A percentile compares a stretch with the other conserved stretches of the same genome.
Evolutionary conservation across 2,888 invertebrate species (phyloP).

Genomic region (Pandemis heparana): DNA sequence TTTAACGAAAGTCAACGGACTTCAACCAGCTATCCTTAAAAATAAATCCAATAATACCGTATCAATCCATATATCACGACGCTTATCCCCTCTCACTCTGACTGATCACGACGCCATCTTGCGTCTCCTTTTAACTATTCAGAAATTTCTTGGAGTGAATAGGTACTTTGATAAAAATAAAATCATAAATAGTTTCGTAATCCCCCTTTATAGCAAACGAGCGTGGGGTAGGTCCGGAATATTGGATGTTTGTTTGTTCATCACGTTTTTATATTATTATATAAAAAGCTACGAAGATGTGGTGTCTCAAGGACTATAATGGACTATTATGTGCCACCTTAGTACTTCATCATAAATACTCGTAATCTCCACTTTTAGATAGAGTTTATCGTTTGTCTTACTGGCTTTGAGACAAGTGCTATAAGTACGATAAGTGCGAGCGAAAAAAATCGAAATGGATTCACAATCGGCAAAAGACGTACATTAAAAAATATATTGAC

Average conservation of each 20-base stretch:
- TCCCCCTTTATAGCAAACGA: slow-evolving; percentile 35
- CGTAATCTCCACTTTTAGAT: not conserved
- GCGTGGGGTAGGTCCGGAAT: slow-evolving; percentile 38
- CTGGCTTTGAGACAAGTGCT: too few species aligned
- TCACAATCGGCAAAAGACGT: too few species aligned
- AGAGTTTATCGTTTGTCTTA: too few species aligned
- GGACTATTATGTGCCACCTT: not conserved
- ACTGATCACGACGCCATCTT: not conserved
- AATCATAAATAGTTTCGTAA: slow-evolving; percentile 18
- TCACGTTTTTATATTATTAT: slow-evolving; percentile 24
- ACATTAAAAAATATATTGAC: too few species aligned
- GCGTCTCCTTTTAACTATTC: slow-evolving; percentile 4
- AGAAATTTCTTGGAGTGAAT: slow-evolving; percentile 15
- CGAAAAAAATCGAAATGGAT: too few species aligned
- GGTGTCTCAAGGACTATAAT: not conserved
- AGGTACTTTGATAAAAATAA: slow-evolving; percentile 33
- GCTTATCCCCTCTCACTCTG: not conserved
- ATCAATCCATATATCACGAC: slow-evolving; percentile 5
- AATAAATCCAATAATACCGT: not conserved
- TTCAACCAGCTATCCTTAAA: not conserved
- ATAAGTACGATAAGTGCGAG: too few species aligned
- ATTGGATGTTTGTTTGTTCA: slow-evolving; percentile 18
- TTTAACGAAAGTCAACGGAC: slow-evolving; percentile 1
- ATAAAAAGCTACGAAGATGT: slow-evolving; percentile 27
- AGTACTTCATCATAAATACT: not conserved